A percentile compares a stretch with the other conserved stretches of the same genome.
Conservation (phyloP, 2,113 vertebrate genomes). For the Poicephalus meyeri region DNA sequence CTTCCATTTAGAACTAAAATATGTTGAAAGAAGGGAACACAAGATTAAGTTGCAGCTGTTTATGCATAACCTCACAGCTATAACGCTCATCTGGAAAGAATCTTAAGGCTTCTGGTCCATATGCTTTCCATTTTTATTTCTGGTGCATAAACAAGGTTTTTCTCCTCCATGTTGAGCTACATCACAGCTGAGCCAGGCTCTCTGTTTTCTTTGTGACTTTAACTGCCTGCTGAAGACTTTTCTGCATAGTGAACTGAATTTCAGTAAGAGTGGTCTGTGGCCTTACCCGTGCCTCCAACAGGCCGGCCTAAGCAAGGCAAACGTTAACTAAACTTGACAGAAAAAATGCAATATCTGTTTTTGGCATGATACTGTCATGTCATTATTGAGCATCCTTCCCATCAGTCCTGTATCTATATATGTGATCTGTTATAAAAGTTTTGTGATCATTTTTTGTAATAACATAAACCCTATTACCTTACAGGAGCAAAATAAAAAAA, state of each 20-base stretch:
- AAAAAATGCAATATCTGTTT: neutral
- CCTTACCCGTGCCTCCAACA: neutral
- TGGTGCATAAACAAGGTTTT: neutral
- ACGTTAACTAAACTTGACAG: neutral
- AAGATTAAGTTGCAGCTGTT: neutral
- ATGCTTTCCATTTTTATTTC: neutral
- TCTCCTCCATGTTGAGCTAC: neutral
- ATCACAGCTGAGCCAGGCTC: neutral
- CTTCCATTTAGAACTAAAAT: neutral
- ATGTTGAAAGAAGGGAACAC: neutral
- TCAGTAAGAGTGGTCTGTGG: neutral
- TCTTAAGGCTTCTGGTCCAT: neutral
- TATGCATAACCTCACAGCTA: neutral
- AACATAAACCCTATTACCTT: neutral
- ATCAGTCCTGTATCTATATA: neutral
- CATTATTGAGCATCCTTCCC: neutral
- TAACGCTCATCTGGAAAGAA: neutral
- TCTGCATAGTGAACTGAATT: neutral
- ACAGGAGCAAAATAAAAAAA: neutral
- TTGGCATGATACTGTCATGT: fast-evolving
- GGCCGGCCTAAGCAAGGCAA: neutral
- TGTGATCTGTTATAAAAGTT: neutral
- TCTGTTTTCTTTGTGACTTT: neutral
- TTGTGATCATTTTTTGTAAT: fast-evolving
- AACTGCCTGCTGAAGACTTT: neutral